A percentile compares a stretch with the other conserved stretches of the same genome.
Conservation (phyloP, 2,797 vertebrate species). For the Anguilla anguilla region DNA sequence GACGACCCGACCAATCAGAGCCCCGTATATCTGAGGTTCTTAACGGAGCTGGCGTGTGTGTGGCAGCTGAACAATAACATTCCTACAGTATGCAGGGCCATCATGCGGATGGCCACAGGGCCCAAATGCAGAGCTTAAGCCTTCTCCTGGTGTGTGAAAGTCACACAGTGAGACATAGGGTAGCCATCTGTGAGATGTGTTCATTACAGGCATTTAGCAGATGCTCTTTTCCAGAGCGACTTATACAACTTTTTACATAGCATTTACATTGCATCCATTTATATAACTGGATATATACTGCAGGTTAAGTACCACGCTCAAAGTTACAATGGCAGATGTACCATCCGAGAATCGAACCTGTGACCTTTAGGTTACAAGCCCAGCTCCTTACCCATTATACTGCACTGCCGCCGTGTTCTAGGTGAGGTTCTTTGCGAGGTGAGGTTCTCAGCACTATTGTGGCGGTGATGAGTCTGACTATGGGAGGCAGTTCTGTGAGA, state of each 20-base stretch:
- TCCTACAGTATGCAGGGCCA: background rate
- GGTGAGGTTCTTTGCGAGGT: background rate
- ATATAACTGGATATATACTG: no score
- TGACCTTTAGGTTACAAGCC: no score
- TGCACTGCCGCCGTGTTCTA: background rate
- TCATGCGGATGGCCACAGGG: background rate
- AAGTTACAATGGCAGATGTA: no score
- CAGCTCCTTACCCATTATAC: no score
- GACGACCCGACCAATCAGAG: background rate
- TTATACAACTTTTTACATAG: no score
- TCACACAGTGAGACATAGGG: background rate
- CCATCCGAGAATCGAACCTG: no score
- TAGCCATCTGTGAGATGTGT: background rate
- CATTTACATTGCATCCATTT: no score
- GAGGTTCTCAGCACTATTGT: background rate
- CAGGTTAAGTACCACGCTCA: no score
- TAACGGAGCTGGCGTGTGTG: constrained; percentile 15
- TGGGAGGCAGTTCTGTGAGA: background rate
- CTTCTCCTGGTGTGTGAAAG: no score
- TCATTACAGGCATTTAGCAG: no score
- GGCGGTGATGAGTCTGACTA: background rate
- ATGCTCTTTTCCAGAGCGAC: no score
- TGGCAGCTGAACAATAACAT: background rate
- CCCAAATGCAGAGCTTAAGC: background rate
- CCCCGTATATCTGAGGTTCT: background rate